phyloP scores from a whole-genome alignment of 1,140 invertebrate species.

The Danaus plexippus region DNA sequence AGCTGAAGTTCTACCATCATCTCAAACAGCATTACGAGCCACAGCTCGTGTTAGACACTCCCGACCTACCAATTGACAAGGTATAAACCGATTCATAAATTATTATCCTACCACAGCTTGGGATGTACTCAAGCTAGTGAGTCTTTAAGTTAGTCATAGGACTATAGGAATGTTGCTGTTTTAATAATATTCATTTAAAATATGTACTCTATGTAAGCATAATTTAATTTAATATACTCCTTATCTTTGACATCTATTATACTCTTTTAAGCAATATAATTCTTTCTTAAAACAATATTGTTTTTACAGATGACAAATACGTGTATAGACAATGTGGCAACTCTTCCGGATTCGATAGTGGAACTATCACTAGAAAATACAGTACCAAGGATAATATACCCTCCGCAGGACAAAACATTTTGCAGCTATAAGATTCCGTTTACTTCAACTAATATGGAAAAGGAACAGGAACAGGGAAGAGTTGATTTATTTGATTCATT shows the following conservation, averaged over 20 bases:
- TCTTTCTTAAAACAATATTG: no score
- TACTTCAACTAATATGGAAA: slow-evolving; percentile 49
- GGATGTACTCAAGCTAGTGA: no score
- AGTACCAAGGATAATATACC: slow-evolving; percentile 63
- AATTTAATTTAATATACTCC: no score
- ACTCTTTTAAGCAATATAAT: no score
- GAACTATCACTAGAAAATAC: slow-evolving; percentile 65
- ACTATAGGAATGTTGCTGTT: no score
- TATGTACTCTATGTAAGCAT: no score
- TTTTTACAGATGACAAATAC: slow-evolving; percentile 60
- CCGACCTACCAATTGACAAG: slow-evolving; percentile 56
- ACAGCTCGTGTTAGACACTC: slow-evolving; percentile 31
- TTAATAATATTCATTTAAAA: no score
- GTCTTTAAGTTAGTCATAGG: no score
- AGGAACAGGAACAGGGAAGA: slow-evolving; percentile 39
- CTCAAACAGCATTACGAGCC: slow-evolving; percentile 86
- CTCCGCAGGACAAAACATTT: slow-evolving; percentile 55
- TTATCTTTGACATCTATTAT: no score
- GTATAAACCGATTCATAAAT: slow-evolving; percentile 18
- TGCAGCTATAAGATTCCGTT: slow-evolving; percentile 49
- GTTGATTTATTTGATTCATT: slow-evolving; percentile 43
- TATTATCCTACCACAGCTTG: no score
- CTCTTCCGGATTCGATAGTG: slow-evolving; percentile 64
- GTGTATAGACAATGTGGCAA: slow-evolving; percentile 61
- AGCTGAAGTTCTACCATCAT: slow-evolving; percentile 86